These are phyloP conservation scores for Amaurobius ferox DNA, from an alignment of 2,888 invertebrate genomes.

Conservation along the genomic window DNA sequence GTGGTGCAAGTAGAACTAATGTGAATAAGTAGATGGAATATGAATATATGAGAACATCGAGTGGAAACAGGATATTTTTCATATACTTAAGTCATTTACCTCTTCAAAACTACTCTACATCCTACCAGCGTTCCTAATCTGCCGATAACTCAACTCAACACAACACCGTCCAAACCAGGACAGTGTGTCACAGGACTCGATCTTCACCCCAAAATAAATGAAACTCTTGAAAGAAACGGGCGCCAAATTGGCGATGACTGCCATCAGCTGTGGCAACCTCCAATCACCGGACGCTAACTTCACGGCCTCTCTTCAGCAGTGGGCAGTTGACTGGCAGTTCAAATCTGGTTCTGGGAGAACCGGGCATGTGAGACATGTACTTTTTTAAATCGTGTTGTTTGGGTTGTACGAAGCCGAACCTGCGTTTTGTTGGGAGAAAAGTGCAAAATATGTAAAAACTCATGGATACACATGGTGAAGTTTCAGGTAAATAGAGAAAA, in stretches of 20 bases:
- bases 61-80: no score
- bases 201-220: neutral
- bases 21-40: no score
- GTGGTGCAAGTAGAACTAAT: no score
- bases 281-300: constrained; percentile 27
- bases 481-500: constrained; percentile 53
- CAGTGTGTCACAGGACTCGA: neutral
- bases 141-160: no score
- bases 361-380: neutral
- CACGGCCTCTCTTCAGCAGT: constrained; percentile 7
- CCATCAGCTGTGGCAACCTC: constrained; percentile 15
- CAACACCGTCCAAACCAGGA: neutral
- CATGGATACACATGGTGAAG: constrained; percentile 64
- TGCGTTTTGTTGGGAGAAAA: neutral
- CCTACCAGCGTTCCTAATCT: no score
- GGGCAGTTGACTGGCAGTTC: constrained; percentile 22
- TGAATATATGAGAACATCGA: no score
- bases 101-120: no score
- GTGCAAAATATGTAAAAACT: constrained; percentile 3
- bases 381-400: neutral
- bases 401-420: neutral
- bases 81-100: no score
- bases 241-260: neutral
- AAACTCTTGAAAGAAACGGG: neutral
- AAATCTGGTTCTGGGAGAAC: constrained; percentile 53